These are phyloP conservation scores for Aphelinus certus DNA, from an alignment of 1,140 invertebrate species.

Conservation along the genomic window DNA sequence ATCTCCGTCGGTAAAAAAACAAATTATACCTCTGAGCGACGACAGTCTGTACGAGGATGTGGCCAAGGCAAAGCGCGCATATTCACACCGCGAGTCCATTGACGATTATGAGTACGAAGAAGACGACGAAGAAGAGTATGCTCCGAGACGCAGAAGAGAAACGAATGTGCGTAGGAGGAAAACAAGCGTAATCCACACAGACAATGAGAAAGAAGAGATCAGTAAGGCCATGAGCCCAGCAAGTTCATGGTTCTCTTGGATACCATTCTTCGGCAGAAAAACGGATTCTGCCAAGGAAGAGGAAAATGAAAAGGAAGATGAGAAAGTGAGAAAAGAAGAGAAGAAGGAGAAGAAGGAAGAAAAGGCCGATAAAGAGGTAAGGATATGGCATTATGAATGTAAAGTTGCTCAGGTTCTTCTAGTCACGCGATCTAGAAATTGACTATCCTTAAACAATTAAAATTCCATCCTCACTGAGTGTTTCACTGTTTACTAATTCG, in stretches of 20 bases:
- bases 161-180: conserved; percentile 42
- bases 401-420: too few species aligned
- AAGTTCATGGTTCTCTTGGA: conserved; percentile 55
- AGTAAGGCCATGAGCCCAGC: conserved; percentile 19
- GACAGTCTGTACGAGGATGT: conserved; percentile 58
- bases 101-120: conserved; percentile 48
- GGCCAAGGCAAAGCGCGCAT: conserved; percentile 54
- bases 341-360: conserved; percentile 34
- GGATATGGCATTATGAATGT: background rate
- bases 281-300: conserved; percentile 43
- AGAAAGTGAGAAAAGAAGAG: conserved; percentile 17
- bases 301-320: background rate
- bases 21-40: conserved; percentile 59
- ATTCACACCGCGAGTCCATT: conserved; percentile 29
- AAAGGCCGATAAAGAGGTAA: conserved; percentile 15
- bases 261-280: conserved; percentile 49
- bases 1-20: conserved; percentile 49
- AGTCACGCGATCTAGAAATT: too few species aligned
- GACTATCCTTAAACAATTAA: too few species aligned
- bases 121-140: conserved; percentile 3
- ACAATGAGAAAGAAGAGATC: conserved; percentile 41
- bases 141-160: conserved; percentile 15
- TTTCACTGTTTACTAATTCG: too few species aligned
- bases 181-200: conserved; percentile 32
- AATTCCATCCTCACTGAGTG: too few species aligned